Base-by-base conservation (phyloP, 1,140 invertebrate species). In the Trichoplusia ni region DNA sequence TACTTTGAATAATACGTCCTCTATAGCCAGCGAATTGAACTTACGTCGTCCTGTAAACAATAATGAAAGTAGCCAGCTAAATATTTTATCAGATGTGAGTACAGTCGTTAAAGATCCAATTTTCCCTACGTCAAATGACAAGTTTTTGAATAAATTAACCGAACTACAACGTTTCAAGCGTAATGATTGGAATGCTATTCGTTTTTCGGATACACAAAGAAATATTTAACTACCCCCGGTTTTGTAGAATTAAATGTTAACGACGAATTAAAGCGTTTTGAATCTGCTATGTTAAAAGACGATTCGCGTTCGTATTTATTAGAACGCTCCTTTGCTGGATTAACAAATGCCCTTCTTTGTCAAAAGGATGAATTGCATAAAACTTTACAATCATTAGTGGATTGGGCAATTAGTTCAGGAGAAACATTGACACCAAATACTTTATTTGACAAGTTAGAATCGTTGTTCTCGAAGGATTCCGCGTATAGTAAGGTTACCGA, bases 131-230 rank as follows among this genome's bases (percentile, higher is more conserved):
- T 37, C 33, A n/a, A 11, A 37, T 37, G 9, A 2, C 5, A 37
- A 31, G 14, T 27, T 19, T 25, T 3, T 72, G 21, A 46, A 38
- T 5, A 63, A 37, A 42, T 59, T 72, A 42, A 59, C 13, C 54
- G 61, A 71, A 54, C 42, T 68, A 40, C 65, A 72, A 62, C 16
- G 62, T 16, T 72, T 72, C 54, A 62, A 65, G 19, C 38, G 35
- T 33, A 38, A 47, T 29, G 65, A 68, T 51, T 72, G 65, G 69
- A 33, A 63, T 11, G 25, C 62, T 1, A 46, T 72, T 51, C 25
- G 69, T 25, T 72, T 72, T 68, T 25, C 51, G 5, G 69, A 62
- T 18, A 23, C 61, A 7, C 65, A 62, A 29, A 72, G 19, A 72
- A 72, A 65, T 71, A 68, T 63, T 40, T 62, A 23, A 19, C 60